Evolutionary conservation across 2,113 vertebrate genomes (phyloP).

Genomic region (Dipodomys ordii): DNA sequence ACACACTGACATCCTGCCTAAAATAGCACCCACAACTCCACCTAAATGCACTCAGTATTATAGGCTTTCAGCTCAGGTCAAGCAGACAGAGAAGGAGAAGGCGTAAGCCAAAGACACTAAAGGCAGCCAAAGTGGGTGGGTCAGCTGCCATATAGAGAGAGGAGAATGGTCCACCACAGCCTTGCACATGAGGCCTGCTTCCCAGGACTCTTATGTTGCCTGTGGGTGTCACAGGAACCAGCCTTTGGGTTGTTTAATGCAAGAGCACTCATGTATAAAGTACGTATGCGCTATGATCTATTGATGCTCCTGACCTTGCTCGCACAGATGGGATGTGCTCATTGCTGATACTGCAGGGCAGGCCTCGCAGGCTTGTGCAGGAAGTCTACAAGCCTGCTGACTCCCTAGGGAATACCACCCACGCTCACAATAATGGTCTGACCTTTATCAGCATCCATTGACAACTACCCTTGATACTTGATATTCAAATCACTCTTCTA

Average conservation of each 20-base stretch:
- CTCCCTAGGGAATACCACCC: neutral
- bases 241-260: slow-evolving; percentile 6
- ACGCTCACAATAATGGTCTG: neutral
- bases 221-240: neutral
- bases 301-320: slow-evolving; percentile 47
- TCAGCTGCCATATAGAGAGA: neutral
- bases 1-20: neutral
- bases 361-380: neutral
- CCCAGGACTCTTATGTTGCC: neutral
- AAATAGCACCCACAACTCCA: slow-evolving; percentile 48
- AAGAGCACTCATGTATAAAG: slow-evolving; percentile 12
- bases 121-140: neutral
- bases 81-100: neutral
- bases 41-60: neutral
- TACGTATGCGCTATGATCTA: neutral
- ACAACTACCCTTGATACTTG: slow-evolving; percentile 23
- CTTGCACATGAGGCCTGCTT: neutral
- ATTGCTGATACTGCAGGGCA: neutral
- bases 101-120: neutral
- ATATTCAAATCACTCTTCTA: neutral
- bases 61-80: neutral
- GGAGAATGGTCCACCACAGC: neutral
- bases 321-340: neutral
- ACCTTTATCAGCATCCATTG: slow-evolving; percentile 3
- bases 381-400: neutral